Evolutionary conservation across 2,888 invertebrate genomes (phyloP), one percentile per base, ranked within the genome.

Genomic region (Hipparchia sbordonii): DNA sequence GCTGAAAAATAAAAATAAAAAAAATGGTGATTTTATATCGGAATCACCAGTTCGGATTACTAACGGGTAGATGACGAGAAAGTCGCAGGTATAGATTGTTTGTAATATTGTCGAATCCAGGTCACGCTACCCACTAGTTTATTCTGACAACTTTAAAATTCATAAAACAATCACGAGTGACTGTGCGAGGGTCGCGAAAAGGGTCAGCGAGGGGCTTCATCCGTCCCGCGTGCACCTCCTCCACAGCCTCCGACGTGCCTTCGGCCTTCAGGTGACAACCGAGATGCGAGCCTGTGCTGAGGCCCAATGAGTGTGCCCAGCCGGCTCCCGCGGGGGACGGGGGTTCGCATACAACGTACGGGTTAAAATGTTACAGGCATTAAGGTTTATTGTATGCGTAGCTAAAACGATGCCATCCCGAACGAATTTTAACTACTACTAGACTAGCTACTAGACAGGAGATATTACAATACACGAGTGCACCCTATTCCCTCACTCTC

Each of bases 161-260:
- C 59, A 59, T 59, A 59, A 59, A 59, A 59, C 59, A 59, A 59
- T 59, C 59, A 33, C 2, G 59, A 33, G 59, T 33, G 59, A 33
- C 10, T 4, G 9, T 33, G 9, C 3, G 59, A 59, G 23, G 9
- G 33, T 6, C 10, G 9, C 6, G 33, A 33, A 33, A 59, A 33
- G 33, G 59, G 59, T 59, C 59, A 33, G 33, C 10, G 59, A 5
- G 33, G 5, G 56, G 33, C 2, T 5, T 59, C 3, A 2, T 10
- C 33, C 39, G 33, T 59, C 59, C 59, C 59, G 23, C 1, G 59
- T 2, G 13, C 6, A n/a, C 9, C 52, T 10, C 10, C 12, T 2
- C 52, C 0, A 9, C 54, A 5, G 54, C n/a, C 54, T n/a, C 54
- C 7, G 56, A 13, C 6, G 7, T 2, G 56, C 56, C 23, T 23